Evolutionary conservation across 2,113 vertebrate species (phyloP).

Genomic region (Alligator sinensis): DNA sequence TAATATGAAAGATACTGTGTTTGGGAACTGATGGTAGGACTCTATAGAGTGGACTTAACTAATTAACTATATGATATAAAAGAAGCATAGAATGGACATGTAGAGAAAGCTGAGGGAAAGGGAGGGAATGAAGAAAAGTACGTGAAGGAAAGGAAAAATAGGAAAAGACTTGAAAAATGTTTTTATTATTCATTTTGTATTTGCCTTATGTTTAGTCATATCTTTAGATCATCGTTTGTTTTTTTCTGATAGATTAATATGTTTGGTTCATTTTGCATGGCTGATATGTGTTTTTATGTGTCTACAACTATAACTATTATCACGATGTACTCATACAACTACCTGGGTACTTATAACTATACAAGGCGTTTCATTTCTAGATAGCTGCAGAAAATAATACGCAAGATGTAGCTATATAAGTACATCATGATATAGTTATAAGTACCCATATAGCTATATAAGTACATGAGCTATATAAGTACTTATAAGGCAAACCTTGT

Average conservation of each 20-base stretch:
- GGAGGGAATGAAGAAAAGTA: conserved; percentile 17
- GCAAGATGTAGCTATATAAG: no score
- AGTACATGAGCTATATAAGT: no score
- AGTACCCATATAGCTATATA: no score
- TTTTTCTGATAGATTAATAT: background rate
- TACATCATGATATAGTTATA: no score
- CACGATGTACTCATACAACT: background rate
- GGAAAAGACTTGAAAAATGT: conserved; percentile 31
- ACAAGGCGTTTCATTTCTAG: no score
- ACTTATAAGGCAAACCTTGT: no score
- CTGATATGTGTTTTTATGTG: fast-evolving
- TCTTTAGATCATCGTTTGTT: background rate
- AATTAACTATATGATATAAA: conserved; percentile 18
- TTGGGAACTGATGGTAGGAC: conserved; percentile 23
- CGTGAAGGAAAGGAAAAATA: background rate
- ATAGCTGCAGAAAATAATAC: no score
- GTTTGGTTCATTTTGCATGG: background rate
- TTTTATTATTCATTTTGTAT: background rate
- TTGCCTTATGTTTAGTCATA: conserved; percentile 30
- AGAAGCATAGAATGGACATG: background rate
- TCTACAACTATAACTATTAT: background rate
- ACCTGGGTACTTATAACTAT: no score
- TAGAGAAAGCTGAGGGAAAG: conserved; percentile 13
- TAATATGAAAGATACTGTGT: conserved; percentile 26
- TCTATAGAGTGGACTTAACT: conserved; percentile 47